Evolutionary conservation across 2,888 invertebrate genomes (phyloP).

Genomic region (Apeira syringaria): DNA sequence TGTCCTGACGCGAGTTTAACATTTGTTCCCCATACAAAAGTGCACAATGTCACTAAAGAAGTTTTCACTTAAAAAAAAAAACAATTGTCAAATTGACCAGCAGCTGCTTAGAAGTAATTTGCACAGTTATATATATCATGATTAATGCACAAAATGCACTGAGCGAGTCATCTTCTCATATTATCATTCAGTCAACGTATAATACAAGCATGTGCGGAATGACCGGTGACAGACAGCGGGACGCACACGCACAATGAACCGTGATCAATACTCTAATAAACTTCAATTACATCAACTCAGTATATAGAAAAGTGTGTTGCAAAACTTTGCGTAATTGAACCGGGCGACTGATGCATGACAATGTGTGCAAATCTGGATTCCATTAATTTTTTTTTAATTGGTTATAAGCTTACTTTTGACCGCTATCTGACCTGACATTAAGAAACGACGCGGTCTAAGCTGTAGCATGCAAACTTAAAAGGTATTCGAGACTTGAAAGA

Average conservation of each 20-base stretch:
- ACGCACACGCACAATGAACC: conserved; percentile 24
- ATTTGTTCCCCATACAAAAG: too few species aligned
- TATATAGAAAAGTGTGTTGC: conserved; percentile 26
- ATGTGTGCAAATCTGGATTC: conserved; percentile 29
- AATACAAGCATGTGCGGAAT: conserved; percentile 11
- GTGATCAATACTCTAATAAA: conserved; percentile 31
- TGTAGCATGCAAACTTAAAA: too few species aligned
- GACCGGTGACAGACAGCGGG: conserved; percentile 13
- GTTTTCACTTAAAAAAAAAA: too few species aligned
- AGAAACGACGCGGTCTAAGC: too few species aligned
- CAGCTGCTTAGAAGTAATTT: conserved; percentile 18
- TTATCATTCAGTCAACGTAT: conserved; percentile 23
- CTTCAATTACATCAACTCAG: conserved; percentile 27
- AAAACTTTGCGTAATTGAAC: conserved; percentile 21
- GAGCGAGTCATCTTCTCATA: conserved; percentile 26
- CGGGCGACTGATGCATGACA: conserved; percentile 30
- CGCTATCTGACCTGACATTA: too few species aligned
- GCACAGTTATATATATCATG: conserved; percentile 26
- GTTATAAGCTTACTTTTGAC: too few species aligned
- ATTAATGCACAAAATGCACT: conserved; percentile 26
- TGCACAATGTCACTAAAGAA: too few species aligned
- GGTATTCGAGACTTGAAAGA: too few species aligned
- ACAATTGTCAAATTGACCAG: too few species aligned
- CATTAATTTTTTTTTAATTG: conserved; percentile 25
- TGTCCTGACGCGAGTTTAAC: too few species aligned